phyloP scores from a whole-genome alignment of 2,797 vertebrate species.

The Melanotaenia parkinsoni region DNA sequence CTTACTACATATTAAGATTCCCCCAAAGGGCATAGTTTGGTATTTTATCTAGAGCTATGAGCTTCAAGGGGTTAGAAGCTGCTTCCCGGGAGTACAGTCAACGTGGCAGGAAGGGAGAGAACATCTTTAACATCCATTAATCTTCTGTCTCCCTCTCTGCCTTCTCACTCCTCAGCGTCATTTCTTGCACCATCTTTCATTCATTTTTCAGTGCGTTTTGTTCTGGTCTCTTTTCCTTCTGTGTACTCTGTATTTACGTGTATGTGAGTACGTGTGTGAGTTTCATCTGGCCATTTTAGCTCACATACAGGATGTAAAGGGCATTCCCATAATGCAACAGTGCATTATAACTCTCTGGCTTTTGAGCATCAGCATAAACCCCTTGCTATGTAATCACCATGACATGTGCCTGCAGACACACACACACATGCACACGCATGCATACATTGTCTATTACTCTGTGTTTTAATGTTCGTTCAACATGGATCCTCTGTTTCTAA shows the following conservation, averaged over 20 bases:
- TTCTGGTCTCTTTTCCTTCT: conserved; percentile 20
- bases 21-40: conserved; percentile 67
- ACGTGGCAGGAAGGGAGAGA: conserved; percentile 35
- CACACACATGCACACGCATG: conserved; percentile 26
- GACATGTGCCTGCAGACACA: conserved; percentile 32
- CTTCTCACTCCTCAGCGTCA: conserved; percentile 25
- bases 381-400: conserved; percentile 67
- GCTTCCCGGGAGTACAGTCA: conserved; percentile 55
- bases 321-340: conserved; percentile 74
- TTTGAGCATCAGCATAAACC: conserved; percentile 69
- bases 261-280: neutral
- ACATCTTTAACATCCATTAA: conserved; percentile 74
- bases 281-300: conserved; percentile 42
- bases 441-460: conserved; percentile 16
- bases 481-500: conserved; percentile 1
- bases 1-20: conserved; percentile 45
- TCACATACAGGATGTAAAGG: conserved; percentile 64
- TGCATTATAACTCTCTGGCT: conserved; percentile 60
- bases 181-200: conserved; percentile 34
- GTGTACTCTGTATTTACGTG: neutral
- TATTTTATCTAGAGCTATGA: conserved; percentile 71
- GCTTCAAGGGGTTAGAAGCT: conserved; percentile 65
- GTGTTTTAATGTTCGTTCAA: conserved; percentile 28
- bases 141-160: conserved; percentile 50
- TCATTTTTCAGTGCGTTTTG: conserved; percentile 32